These are phyloP conservation scores for Hylia prasina DNA, from an alignment of 2,113 vertebrate species.

Conservation along the genomic window DNA sequence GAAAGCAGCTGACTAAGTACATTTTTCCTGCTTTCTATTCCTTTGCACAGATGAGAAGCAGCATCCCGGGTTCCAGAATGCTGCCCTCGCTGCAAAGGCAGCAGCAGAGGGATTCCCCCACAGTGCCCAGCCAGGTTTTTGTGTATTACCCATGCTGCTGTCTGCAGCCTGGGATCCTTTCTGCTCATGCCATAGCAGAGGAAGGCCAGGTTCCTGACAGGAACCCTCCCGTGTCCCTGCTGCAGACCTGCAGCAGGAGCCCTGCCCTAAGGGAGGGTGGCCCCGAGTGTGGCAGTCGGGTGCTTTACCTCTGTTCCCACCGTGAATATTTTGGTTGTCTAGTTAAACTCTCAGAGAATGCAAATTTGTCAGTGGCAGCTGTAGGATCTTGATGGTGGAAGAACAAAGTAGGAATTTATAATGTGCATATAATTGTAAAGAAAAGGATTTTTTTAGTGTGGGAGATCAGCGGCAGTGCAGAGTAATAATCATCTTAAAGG, in stretches of 20 bases:
- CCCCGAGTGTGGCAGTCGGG: fast-evolving
- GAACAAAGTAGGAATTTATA: conserved; percentile 67
- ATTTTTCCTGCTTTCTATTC: not conserved
- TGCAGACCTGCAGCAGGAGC: not conserved
- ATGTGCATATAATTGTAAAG: conserved; percentile 56
- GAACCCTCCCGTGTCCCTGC: not conserved
- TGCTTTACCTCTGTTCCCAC: conserved; percentile 1
- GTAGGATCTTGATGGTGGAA: conserved; percentile 55
- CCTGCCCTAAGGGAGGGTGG: fast-evolving
- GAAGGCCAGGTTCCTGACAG: not conserved
- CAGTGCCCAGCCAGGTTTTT: too few species aligned
- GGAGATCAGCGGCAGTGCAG: conserved; percentile 16
- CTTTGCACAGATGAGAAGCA: not conserved
- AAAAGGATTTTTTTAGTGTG: conserved; percentile 46
- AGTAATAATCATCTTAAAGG: conserved; percentile 65
- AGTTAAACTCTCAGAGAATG: conserved; percentile 50
- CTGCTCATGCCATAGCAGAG: fast-evolving
- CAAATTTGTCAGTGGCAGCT: conserved; percentile 61
- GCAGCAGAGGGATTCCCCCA: not conserved
- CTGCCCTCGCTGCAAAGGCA: not conserved
- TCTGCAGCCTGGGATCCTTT: fast-evolving
- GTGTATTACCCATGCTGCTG: not conserved
- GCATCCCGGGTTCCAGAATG: not conserved
- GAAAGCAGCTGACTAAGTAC: not conserved
- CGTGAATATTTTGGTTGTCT: conserved; percentile 33